Base-by-base conservation (phyloP, 1,140 invertebrate species). In the Nilaparvata lugens region DNA sequence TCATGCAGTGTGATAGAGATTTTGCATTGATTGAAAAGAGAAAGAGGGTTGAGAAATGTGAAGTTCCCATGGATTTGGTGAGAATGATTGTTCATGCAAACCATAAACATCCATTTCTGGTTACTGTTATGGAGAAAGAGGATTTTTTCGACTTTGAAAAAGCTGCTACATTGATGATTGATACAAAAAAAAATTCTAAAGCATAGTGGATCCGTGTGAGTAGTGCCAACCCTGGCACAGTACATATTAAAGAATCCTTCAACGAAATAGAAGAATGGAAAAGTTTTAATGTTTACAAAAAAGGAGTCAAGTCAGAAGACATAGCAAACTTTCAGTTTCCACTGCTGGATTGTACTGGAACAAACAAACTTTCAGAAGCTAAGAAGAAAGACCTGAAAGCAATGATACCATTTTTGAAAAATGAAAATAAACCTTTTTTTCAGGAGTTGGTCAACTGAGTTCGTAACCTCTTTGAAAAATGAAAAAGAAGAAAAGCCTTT, bases 11-110 rank as follows among this genome's bases (percentile, higher is more conserved):
- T 40, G 31, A 62, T 48, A 35, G 60, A 13, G 60, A 62, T 57
- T 62, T 62, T 28, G 54, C 54, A 13, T 55, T 48, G 23, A 62
- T 62, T 25, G 55, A 62, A 31, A 62, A 62, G 56, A 43, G 35
- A 4, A 57, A 62, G 40, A 62, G 21, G 48, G 48, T 62, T 48
- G 28, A 35, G 25, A 57, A 56, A 9, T 61, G 54, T 40, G 24
- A 61, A 61, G 53, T 61, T 35, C 60, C 53, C 16, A 43, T 31
- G n/a, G 54, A 61, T 54, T 42, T 61, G 54, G 42, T 61, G 21
- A 54, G 45, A 43, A 14, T 43, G 13, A 54, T 61, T 45, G 54
- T 61, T 21, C 21, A 55, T 53, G 24, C 54, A 24, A 56, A 23
- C 38, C 35, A 23, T n/a, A 56, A 61, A 48, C 45, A 52, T 23